These are phyloP conservation scores for Luperina nickerlii DNA, from an alignment of 2,888 invertebrate genomes.

Conservation along the genomic window DNA sequence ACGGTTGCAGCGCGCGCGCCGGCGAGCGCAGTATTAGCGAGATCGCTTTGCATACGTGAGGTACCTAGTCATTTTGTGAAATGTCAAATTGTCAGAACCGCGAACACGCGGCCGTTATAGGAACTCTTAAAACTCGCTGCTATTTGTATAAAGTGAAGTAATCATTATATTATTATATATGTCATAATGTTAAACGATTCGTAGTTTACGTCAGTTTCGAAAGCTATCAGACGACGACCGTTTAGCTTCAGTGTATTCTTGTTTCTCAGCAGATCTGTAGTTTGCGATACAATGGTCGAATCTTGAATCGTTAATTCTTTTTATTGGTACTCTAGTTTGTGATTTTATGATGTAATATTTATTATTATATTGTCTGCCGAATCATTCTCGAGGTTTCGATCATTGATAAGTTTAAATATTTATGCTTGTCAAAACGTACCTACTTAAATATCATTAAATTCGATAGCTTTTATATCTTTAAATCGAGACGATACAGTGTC, in stretches of 20 bases:
- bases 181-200: constrained; percentile 87
- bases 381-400: constrained; percentile 42
- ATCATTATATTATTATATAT: constrained; percentile 88
- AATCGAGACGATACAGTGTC: constrained; percentile 78
- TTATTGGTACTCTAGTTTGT: constrained; percentile 38
- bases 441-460: constrained; percentile 71
- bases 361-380: constrained; percentile 51
- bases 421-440: constrained; percentile 63
- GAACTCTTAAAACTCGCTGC: constrained; percentile 95
- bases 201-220: constrained; percentile 89
- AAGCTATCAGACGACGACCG: constrained; percentile 87
- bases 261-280: constrained; percentile 50
- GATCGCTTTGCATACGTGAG: constrained; percentile 78
- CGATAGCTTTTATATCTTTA: constrained; percentile 71
- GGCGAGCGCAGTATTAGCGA: constrained; percentile 79
- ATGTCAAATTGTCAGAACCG: constrained; percentile 89
- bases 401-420: constrained; percentile 54
- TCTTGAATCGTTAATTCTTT: constrained; percentile 48
- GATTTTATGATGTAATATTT: constrained; percentile 46
- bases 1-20: constrained; percentile 67
- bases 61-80: constrained; percentile 90
- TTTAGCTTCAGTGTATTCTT: constrained; percentile 57
- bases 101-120: constrained; percentile 91
- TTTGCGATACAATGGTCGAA: constrained; percentile 58
- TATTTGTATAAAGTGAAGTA: constrained; percentile 92